Conservation (phyloP, 2,888 invertebrate genomes). For the Pediacus dermestoides region DNA sequence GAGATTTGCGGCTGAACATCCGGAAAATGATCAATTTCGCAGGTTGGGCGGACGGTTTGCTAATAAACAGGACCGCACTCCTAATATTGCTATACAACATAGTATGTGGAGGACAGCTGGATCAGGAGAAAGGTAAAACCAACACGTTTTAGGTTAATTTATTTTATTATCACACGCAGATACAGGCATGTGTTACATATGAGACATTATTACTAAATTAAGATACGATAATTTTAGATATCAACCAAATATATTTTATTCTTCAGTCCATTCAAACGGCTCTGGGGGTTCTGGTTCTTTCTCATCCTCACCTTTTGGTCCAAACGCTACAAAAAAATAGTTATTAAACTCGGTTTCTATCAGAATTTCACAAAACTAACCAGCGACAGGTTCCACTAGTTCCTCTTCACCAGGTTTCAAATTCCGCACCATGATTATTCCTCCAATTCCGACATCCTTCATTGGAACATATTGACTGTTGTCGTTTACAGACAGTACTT, state of each 20-base stretch:
- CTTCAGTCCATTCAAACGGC: slow-evolving; percentile 94
- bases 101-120: slow-evolving; percentile 48
- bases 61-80: slow-evolving; percentile 39
- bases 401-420: slow-evolving; percentile 74
- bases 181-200: too few relatives aligned
- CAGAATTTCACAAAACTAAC: slow-evolving; percentile 39
- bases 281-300: slow-evolving; percentile 97
- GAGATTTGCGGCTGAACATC: slow-evolving; percentile 64
- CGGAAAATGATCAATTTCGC: slow-evolving; percentile 59
- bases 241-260: too few relatives aligned
- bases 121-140: slow-evolving; percentile 45
- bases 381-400: slow-evolving; percentile 87
- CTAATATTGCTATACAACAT: slow-evolving; percentile 36
- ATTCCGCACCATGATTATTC: slow-evolving; percentile 92
- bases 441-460: slow-evolving; percentile 92
- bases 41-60: slow-evolving; percentile 50
- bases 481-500: slow-evolving; percentile 74
- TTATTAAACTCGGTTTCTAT: slow-evolving; percentile 21
- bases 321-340: slow-evolving; percentile 61
- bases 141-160: too few relatives aligned
- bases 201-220: too few relatives aligned
- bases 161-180: too few relatives aligned
- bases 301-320: slow-evolving; percentile 88
- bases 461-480: slow-evolving; percentile 78
- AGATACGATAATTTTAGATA: too few relatives aligned